phyloP scores from a whole-genome alignment of 2,113 vertebrate genomes.

The Mus pahari region DNA sequence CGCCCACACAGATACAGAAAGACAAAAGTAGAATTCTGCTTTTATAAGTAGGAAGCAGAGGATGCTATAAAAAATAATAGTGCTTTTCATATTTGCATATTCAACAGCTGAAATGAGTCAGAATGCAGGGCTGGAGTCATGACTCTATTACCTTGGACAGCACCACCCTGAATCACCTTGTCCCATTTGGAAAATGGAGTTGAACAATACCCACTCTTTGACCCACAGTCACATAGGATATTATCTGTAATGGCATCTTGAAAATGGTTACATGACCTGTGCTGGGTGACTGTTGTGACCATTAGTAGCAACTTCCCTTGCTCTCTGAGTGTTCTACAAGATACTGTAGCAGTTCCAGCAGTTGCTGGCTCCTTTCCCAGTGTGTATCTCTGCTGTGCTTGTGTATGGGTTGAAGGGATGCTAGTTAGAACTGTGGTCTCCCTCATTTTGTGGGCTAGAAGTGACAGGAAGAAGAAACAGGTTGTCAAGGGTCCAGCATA shows the following conservation, averaged over 20 bases:
- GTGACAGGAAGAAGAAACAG: neutral
- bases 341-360: neutral
- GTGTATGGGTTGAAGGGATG: neutral
- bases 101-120: neutral
- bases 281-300: neutral
- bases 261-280: neutral
- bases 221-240: neutral
- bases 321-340: neutral
- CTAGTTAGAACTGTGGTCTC: neutral
- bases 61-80: neutral
- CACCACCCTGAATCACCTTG: neutral
- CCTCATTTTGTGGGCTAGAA: neutral
- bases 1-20: slow-evolving; percentile 6
- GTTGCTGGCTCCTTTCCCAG: neutral
- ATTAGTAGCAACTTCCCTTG: neutral
- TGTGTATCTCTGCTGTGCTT: neutral
- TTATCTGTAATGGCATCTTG: neutral
- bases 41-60: slow-evolving; percentile 22
- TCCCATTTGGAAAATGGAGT: neutral
- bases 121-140: neutral
- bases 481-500: neutral
- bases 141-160: neutral
- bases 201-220: neutral
- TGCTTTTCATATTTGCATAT: neutral
- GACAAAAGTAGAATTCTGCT: slow-evolving; percentile 38